phyloP scores from a whole-genome alignment of 2,113 vertebrate species.

The Okapia johnstoni region DNA sequence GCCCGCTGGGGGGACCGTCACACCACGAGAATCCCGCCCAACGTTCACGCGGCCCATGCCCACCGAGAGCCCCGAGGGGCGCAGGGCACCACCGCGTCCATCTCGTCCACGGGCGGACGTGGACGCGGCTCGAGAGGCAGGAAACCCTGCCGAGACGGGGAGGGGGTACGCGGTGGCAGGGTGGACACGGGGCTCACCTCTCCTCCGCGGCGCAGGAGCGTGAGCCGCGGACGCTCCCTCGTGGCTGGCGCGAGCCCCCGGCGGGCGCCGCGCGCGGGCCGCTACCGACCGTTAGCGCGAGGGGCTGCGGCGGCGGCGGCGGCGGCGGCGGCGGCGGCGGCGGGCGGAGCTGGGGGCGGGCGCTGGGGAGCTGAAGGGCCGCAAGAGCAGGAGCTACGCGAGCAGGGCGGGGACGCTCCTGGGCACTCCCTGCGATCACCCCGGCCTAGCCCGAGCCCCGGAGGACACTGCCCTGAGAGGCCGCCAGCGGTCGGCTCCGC shows the following conservation, averaged over 20 bases:
- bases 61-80: background rate
- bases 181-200: slow-evolving; percentile 26
- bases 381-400: background rate
- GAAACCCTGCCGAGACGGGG: background rate
- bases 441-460: background rate
- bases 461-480: background rate
- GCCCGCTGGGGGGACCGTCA: background rate
- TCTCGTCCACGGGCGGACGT: background rate
- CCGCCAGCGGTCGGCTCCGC: background rate
- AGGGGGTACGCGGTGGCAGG: background rate
- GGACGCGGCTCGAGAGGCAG: background rate
- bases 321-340: slow-evolving; percentile 10
- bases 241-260: slow-evolving; percentile 52
- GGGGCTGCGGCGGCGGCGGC: background rate
- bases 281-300: slow-evolving; percentile 49
- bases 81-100: background rate
- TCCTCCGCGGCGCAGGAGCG: background rate
- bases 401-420: background rate
- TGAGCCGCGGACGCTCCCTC: slow-evolving; percentile 62
- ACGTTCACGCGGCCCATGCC: background rate
- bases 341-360: slow-evolving; percentile 63
- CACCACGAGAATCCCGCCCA: background rate
- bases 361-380: background rate
- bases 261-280: slow-evolving; percentile 60
- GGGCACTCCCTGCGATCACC: background rate